phyloP scores from a whole-genome alignment of 2,888 invertebrate genomes.

The Orchesellides sinensis region DNA sequence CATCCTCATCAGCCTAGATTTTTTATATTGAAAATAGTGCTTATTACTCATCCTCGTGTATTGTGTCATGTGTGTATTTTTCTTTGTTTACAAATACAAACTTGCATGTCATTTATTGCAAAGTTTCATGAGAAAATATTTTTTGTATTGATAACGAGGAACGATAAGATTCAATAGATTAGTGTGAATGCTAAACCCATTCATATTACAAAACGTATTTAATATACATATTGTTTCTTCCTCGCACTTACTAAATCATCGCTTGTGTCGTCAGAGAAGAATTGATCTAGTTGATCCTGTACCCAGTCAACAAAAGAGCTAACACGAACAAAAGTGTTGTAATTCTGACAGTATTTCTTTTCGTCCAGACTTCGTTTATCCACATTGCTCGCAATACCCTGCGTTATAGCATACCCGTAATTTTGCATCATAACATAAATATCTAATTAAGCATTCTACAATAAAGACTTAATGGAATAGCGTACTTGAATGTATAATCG shows the following conservation, averaged over 20 bases:
- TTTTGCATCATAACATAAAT: not conserved
- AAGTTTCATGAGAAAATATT: not conserved
- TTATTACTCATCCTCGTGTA: no score
- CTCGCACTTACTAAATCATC: slow-evolving; percentile 26
- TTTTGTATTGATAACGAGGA: not conserved
- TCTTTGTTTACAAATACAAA: no score
- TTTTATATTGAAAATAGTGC: no score
- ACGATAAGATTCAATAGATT: no score
- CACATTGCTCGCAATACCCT: slow-evolving; percentile 70
- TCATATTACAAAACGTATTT: no score
- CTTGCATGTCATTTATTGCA: no score
- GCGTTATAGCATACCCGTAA: not conserved
- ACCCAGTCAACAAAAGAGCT: slow-evolving; percentile 69
- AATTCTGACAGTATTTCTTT: slow-evolving; percentile 67
- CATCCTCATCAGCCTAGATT: not conserved
- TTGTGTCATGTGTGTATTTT: no score
- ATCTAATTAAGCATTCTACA: not conserved
- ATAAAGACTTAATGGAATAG: not conserved
- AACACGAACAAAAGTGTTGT: slow-evolving; percentile 68
- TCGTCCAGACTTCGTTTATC: slow-evolving; percentile 59
- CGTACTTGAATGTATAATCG: slow-evolving; percentile 63
- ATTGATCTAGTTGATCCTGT: slow-evolving; percentile 63
- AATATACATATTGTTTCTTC: no score
- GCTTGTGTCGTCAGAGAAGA: slow-evolving; percentile 46
- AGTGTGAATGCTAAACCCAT: no score